These are phyloP conservation scores for Takifugu rubripes DNA, from an alignment of 2,797 vertebrate species.

Conservation along the genomic window DNA sequence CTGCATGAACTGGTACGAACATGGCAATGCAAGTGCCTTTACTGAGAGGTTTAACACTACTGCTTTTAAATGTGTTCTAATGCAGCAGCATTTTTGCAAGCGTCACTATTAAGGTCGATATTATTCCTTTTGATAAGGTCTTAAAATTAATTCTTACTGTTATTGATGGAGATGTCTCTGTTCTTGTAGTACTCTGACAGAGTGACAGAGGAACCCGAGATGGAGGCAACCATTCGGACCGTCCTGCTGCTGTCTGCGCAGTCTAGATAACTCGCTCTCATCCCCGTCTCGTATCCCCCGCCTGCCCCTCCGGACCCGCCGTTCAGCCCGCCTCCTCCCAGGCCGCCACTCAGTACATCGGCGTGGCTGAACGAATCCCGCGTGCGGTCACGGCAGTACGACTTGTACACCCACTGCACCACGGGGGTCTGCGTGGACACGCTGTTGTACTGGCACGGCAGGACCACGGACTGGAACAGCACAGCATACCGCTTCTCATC, in stretches of 20 bases:
- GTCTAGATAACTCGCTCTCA: slow-evolving; percentile 77
- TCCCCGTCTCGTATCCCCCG: slow-evolving; percentile 69
- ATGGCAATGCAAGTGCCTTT: too few species aligned
- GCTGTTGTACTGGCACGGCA: slow-evolving; percentile 87
- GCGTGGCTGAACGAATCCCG: slow-evolving; percentile 79
- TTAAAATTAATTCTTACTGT: slow-evolving; percentile 80
- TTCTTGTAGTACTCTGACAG: slow-evolving; percentile 90
- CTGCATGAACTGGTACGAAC: too few species aligned
- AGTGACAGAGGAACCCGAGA: slow-evolving; percentile 83
- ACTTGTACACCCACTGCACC: slow-evolving; percentile 93
- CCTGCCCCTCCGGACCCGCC: slow-evolving; percentile 15
- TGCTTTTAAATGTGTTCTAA: too few species aligned
- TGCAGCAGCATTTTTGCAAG: too few species aligned
- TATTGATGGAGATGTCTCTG: slow-evolving; percentile 87
- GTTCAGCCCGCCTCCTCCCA: slow-evolving; percentile 33
- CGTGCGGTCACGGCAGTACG: slow-evolving; percentile 89
- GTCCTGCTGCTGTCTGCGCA: slow-evolving; percentile 89
- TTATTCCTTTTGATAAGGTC: too few species aligned
- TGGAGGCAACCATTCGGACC: slow-evolving; percentile 86
- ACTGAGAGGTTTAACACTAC: too few species aligned
- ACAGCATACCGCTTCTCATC: slow-evolving; percentile 86
- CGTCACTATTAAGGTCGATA: too few species aligned
- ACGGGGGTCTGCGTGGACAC: slow-evolving; percentile 84
- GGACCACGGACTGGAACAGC: slow-evolving; percentile 87
- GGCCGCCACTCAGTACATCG: slow-evolving; percentile 38